A percentile compares a stretch with the other conserved stretches of the same genome.
Conservation (phyloP, 92 coral and sea anemone species). For the Epizoanthus illoricatus region DNA sequence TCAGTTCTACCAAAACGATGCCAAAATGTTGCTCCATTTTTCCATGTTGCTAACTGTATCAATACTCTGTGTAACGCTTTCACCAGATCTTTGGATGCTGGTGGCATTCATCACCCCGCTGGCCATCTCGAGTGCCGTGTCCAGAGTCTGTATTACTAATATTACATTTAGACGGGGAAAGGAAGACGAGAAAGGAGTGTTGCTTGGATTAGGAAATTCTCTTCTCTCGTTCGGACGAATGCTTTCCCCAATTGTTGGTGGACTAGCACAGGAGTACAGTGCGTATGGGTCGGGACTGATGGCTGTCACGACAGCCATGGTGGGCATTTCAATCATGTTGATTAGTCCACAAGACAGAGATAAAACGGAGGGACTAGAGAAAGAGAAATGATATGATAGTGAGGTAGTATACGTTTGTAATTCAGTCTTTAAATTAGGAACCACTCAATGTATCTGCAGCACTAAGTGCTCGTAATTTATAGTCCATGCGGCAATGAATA, state of each 20-base stretch:
- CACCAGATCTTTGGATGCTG: constrained; percentile 76
- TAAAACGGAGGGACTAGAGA: constrained; percentile 29
- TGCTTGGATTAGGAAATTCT: constrained; percentile 87
- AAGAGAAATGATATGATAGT: constrained; percentile 15
- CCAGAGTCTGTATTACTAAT: constrained; percentile 79
- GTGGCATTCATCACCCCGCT: constrained; percentile 68
- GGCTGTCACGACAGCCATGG: constrained; percentile 60
- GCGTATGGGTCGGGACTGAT: constrained; percentile 78
- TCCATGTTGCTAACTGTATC: constrained; percentile 63
- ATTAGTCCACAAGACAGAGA: constrained; percentile 43
- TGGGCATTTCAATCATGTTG: constrained; percentile 62
- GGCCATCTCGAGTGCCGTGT: constrained; percentile 85
- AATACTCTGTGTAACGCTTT: constrained; percentile 72
- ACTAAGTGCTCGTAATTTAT: not conserved
- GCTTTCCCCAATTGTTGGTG: constrained; percentile 94
- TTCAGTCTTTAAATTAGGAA: too few relatives aligned
- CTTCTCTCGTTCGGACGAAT: constrained; percentile 86
- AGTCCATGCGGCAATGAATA: too few relatives aligned
- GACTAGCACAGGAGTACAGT: constrained; percentile 80
- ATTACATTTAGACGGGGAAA: constrained; percentile 68
- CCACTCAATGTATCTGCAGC: too few relatives aligned
- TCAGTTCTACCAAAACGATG: constrained; percentile 65
- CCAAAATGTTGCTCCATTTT: constrained; percentile 74
- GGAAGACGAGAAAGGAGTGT: constrained; percentile 85
- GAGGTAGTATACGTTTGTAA: too few relatives aligned